These are phyloP conservation scores for Dasysyrphus tricinctus DNA, from an alignment of 2,888 invertebrate genomes.

Conservation along the genomic window DNA sequence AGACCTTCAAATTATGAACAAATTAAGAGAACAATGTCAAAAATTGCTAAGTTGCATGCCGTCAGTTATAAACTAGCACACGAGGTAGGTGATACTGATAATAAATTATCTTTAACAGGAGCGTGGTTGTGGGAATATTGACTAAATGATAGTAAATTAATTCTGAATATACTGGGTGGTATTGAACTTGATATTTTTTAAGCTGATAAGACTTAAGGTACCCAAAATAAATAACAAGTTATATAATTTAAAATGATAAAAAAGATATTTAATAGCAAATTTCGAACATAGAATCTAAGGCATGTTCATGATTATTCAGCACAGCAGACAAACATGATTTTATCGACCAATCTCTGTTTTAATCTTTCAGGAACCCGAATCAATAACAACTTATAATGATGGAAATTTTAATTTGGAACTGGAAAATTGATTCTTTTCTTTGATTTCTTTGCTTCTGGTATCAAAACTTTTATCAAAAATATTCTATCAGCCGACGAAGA, in stretches of 20 bases:
- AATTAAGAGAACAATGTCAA: neutral
- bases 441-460: slow-evolving; percentile 42
- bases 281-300: too few species aligned
- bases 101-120: neutral
- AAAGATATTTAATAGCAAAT: neutral
- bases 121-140: slow-evolving; percentile 1
- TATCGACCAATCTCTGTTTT: too few species aligned
- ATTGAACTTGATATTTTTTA: neutral
- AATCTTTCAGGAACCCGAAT: slow-evolving; percentile 42
- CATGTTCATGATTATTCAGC: too few species aligned
- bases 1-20: neutral
- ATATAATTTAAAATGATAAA: neutral
- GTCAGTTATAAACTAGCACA: slow-evolving; percentile 46
- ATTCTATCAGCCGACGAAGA: slow-evolving; percentile 31
- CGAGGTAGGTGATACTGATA: slow-evolving; percentile 2
- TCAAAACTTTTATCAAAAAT: slow-evolving; percentile 36
- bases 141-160: neutral
- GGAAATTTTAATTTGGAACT: slow-evolving; percentile 44
- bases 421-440: slow-evolving; percentile 48
- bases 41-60: slow-evolving; percentile 38
- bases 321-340: too few species aligned
- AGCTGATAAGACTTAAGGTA: neutral
- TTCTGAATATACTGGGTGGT: neutral
- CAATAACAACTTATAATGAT: slow-evolving; percentile 42
- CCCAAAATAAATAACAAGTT: neutral